Percentiles rank a stretch among this genome's conserved stretches.
Conservation (phyloP, 2,888 invertebrate species). For the Drosophila limbata region DNA sequence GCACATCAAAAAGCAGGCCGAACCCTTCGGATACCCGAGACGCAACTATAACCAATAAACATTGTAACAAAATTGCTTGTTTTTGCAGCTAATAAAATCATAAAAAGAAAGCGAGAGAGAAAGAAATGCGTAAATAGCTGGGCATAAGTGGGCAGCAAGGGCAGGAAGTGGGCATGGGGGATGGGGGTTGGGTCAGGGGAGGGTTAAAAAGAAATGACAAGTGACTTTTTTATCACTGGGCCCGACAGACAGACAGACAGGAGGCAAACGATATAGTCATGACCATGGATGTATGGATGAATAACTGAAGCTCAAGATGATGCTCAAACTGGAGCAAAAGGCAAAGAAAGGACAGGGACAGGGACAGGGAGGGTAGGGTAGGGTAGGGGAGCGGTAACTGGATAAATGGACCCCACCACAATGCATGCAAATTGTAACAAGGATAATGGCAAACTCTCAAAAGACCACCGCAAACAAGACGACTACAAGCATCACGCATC, state of each 20-base stretch:
- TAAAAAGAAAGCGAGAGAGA: conserved; percentile 50
- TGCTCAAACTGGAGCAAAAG: conserved; percentile 9
- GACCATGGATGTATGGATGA: conserved; percentile 66
- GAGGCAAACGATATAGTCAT: conserved; percentile 47
- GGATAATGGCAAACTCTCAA: conserved; percentile 75
- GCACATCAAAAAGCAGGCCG: conserved; percentile 72
- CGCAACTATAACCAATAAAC: conserved; percentile 78
- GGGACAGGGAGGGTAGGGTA: background rate
- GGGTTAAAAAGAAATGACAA: conserved; percentile 68
- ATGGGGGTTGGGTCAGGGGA: background rate
- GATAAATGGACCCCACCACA: conserved; percentile 60
- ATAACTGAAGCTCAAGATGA: conserved; percentile 50
- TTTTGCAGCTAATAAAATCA: conserved; percentile 81
- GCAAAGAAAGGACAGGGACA: background rate
- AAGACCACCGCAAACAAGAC: conserved; percentile 74
- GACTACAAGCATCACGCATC: conserved; percentile 51
- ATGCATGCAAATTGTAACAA: conserved; percentile 77
- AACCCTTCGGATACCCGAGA: conserved; percentile 49
- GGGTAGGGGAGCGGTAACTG: conserved; percentile 16
- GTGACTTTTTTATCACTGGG: conserved; percentile 73
- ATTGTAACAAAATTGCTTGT: conserved; percentile 80
- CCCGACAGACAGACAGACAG: conserved; percentile 16
- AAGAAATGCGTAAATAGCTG: conserved; percentile 58
- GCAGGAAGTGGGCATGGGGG: background rate
- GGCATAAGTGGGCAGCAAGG: conserved; percentile 59